Conservation (phyloP, 2,797 vertebrate species). For the Acanthopagrus latus region DNA sequence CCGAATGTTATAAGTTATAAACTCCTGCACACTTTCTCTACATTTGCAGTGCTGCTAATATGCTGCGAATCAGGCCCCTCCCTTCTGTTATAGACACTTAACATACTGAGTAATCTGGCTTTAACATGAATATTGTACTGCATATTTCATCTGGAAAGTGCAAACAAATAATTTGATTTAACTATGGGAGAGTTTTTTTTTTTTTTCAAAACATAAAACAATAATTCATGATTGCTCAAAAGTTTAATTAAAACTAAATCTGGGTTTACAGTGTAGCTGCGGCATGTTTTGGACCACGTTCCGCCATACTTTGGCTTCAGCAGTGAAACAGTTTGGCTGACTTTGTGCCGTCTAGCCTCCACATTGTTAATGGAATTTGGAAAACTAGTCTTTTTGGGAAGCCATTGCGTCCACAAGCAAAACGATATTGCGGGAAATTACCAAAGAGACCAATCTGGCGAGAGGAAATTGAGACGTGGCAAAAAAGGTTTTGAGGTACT, state of each 20-base stretch:
- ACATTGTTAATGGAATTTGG: not conserved
- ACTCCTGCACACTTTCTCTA: not conserved
- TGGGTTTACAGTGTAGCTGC: not conserved
- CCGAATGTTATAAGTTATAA: too few species aligned
- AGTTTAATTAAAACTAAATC: too few species aligned
- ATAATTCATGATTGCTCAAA: too few species aligned
- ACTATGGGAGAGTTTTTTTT: too few species aligned
- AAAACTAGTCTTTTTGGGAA: not conserved
- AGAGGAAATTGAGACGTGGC: not conserved
- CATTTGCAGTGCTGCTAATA: too few species aligned
- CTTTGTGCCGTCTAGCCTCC: not conserved
- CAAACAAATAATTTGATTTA: too few species aligned
- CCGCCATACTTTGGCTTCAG: not conserved
- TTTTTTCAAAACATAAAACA: too few species aligned
- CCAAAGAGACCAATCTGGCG: not conserved
- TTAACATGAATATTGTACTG: too few species aligned
- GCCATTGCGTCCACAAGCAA: not conserved
- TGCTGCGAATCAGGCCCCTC: too few species aligned
- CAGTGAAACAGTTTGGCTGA: not conserved
- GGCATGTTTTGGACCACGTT: not conserved
- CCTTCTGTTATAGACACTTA: too few species aligned
- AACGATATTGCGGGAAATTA: not conserved
- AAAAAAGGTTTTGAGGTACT: not conserved
- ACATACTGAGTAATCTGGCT: too few species aligned
- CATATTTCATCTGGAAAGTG: too few species aligned